Evolutionary conservation across 2,797 vertebrate species (phyloP).

Genomic region (Octomys mimax): DNA sequence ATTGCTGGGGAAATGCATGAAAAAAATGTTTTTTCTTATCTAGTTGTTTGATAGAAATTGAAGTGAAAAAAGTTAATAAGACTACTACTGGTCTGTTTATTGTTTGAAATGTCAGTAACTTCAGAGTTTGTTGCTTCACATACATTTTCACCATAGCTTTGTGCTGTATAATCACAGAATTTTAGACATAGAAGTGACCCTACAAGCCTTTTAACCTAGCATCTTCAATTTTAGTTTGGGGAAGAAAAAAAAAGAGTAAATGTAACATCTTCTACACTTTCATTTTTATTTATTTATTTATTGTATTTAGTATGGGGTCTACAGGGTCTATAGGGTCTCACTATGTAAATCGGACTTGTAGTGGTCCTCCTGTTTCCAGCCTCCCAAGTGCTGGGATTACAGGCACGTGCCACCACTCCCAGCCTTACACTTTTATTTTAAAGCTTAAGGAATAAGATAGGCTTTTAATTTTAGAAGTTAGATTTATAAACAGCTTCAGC

Average conservation of each 20-base stretch:
- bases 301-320: too few relatives aligned
- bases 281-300: too few relatives aligned
- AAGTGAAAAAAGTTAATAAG: constrained; percentile 34
- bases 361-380: too few relatives aligned
- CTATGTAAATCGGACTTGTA: too few relatives aligned
- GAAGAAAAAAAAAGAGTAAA: constrained; percentile 49
- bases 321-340: too few relatives aligned
- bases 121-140: constrained; percentile 29
- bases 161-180: neutral
- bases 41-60: neutral
- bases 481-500: neutral
- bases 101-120: constrained; percentile 13
- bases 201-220: neutral
- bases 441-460: neutral
- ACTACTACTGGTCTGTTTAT: neutral
- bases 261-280: neutral
- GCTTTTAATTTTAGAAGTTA: constrained; percentile 3
- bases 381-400: too few relatives aligned
- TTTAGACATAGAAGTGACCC: neutral
- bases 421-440: neutral
- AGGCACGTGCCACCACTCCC: too few relatives aligned
- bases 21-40: neutral
- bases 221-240: constrained; percentile 13
- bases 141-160: constrained; percentile 57
- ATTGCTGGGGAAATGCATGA: constrained; percentile 42